Percentiles rank a stretch among this genome's conserved stretches.
phyloP scores from a whole-genome alignment of 2,113 vertebrate genomes.

The Ictalurus punctatus region DNA sequence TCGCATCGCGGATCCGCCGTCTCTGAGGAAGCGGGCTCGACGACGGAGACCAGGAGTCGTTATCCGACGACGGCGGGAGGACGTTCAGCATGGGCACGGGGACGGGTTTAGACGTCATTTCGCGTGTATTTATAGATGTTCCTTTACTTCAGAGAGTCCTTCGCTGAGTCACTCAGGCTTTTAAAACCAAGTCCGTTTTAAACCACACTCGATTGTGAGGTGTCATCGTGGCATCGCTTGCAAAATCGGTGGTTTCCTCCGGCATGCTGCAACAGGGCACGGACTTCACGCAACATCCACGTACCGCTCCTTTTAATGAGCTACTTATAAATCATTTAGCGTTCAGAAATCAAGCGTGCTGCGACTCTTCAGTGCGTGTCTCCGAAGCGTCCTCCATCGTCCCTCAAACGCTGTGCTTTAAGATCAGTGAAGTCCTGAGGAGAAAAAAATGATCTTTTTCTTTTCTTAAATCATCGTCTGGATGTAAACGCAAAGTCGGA shows the following conservation, averaged over 20 bases:
- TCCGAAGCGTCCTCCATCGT: not conserved
- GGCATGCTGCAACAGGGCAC: not conserved
- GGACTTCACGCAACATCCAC: not conserved
- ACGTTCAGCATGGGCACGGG: constrained; percentile 69
- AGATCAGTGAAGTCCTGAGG: not conserved
- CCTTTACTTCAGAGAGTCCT: not conserved
- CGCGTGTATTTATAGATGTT: not conserved
- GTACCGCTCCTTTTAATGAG: constrained; percentile 21
- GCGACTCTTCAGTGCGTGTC: not conserved
- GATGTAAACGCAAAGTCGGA: not conserved
- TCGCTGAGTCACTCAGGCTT: not conserved
- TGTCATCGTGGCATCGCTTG: not conserved
- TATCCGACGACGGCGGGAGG: constrained; percentile 72
- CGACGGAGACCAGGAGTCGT: constrained; percentile 74
- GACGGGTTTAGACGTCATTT: constrained; percentile 58
- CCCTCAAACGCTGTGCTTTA: too few relatives aligned
- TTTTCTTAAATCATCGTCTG: not conserved
- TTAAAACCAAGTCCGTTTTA: not conserved
- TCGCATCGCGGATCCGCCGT: constrained; percentile 49
- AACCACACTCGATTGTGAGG: not conserved
- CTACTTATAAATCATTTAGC: not conserved
- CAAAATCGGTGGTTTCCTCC: constrained; percentile 9
- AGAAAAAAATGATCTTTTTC: constrained; percentile 7
- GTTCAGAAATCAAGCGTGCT: not conserved
- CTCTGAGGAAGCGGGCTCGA: constrained; percentile 65